Evolutionary conservation across 2,113 vertebrate species (phyloP).

Genomic region (Euleptes europaea): DNA sequence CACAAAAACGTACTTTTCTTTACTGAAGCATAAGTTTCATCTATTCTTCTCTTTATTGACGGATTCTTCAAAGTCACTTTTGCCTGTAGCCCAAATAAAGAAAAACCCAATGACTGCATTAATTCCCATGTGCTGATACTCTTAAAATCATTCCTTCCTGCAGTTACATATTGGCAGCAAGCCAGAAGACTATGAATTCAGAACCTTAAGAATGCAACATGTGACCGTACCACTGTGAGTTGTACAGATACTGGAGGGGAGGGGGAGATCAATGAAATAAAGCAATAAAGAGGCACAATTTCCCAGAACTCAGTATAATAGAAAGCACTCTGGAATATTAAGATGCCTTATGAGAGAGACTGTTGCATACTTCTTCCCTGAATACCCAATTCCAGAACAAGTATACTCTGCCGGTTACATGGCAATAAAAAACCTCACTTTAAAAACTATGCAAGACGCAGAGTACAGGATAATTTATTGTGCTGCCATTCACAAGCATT

Average conservation of each 20-base stretch:
- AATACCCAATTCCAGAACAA: not conserved
- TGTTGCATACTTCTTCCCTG: not conserved
- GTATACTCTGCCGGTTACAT: not conserved
- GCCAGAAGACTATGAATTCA: conserved; percentile 14
- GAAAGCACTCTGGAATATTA: conserved; percentile 7
- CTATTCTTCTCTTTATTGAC: conserved; percentile 85
- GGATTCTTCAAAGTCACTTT: conserved; percentile 92
- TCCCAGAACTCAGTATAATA: conserved; percentile 6
- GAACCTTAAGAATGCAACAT: conserved; percentile 25
- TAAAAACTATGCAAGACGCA: not conserved
- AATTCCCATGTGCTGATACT: not conserved
- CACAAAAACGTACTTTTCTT: conserved; percentile 82
- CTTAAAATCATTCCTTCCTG: not conserved
- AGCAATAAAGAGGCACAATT: not conserved
- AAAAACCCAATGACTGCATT: conserved; percentile 1
- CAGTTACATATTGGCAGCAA: not conserved
- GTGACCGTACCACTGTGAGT: not conserved
- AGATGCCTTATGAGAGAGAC: not conserved
- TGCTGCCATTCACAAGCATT: not conserved
- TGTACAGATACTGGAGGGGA: not conserved
- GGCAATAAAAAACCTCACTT: not conserved
- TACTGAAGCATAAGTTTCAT: conserved; percentile 79
- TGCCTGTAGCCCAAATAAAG: conserved; percentile 77
- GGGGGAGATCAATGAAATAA: conserved; percentile 12
- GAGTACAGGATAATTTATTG: not conserved